Evolutionary conservation across 30 jellyfish, hydroid and myxozoan genomes (phyloP), one percentile per base, ranked within the genome.

Genomic region (Phacellophora camtschatica): DNA sequence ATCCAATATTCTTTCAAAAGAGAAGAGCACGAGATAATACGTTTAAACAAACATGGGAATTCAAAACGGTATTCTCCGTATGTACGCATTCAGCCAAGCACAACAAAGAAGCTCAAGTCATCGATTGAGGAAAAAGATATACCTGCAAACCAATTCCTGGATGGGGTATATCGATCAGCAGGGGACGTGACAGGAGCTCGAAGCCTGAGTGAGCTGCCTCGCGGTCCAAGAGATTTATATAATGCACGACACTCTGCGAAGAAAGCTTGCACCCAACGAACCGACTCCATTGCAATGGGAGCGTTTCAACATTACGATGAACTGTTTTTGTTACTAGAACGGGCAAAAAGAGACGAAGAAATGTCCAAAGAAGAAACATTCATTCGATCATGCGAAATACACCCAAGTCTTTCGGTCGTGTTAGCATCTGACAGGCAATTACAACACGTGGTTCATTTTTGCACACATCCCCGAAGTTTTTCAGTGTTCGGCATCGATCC

Each of bases 191-290:
- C 45, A 23, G 75, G 51, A 28, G 75, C 51, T 4, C 15, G 29
- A 23, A 23, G 75, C 51, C 50, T 61, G 2, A 53, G 42, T 10
- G 8, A 61, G 42, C 45, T 61, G 15, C 75, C 75, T 25, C 48
- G 75, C 15, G 75, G 75, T n/a, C 75, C 75, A 22, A 33, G 23
- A n/a, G 45, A 61, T 53, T 20, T 61, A 20, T 61, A 61, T 11
- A 33, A 61, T 30, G 51, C 51, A 18, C 28, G 75, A 30, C 51
- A 61, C 23, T 22, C 36, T 10, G 75, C 48, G 25, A 61, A 61
- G 51, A 61, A 30, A 56, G 41, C 35, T n/a, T 28, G 35, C 27
- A 5, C 71, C 19, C 3, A 10, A 28, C 36, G 16, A 56, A 28
- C n/a, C 2, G 41, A 28, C 24, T 22, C 36, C 16, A 33, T 13